phyloP scores from a whole-genome alignment of 2,888 invertebrate genomes.

The Latrodectus hesperus region DNA sequence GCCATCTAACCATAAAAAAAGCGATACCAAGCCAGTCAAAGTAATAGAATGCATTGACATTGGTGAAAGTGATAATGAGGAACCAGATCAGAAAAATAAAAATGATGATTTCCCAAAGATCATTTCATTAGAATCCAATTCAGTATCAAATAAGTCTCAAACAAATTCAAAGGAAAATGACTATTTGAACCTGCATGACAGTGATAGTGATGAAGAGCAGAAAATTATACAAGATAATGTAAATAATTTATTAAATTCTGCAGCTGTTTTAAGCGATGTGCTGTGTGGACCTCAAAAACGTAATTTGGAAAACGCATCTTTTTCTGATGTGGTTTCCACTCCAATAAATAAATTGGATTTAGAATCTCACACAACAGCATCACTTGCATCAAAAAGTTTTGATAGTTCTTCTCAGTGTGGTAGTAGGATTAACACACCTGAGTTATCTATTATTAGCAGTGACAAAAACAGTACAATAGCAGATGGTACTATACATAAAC shows the following conservation, averaged over 20 bases:
- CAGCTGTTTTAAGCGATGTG: conserved; percentile 33
- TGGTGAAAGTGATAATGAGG: conserved; percentile 29
- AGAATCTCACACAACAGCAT: background rate
- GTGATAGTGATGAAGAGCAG: conserved; percentile 39
- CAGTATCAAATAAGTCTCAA: background rate
- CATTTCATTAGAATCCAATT: background rate
- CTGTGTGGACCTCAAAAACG: conserved; percentile 30
- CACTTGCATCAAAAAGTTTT: background rate
- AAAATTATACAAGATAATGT: conserved; percentile 11
- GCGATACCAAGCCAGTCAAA: background rate
- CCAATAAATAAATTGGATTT: background rate
- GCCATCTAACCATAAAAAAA: background rate
- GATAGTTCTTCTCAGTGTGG: background rate
- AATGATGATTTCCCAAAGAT: background rate
- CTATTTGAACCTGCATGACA: conserved; percentile 40
- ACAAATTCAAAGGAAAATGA: conserved; percentile 14
- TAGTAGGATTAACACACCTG: too few species aligned
- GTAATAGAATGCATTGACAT: conserved; percentile 9
- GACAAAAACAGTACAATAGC: background rate
- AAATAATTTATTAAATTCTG: conserved; percentile 29
- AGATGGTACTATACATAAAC: background rate
- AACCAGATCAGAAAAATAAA: background rate
- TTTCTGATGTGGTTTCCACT: background rate
- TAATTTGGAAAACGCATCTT: background rate
- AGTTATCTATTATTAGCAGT: too few species aligned